Percentiles rank a stretch among this genome's conserved stretches.
These are phyloP conservation scores for Agrypnus murinus DNA, from an alignment of 2,888 invertebrate species.

Conservation along the genomic window DNA sequence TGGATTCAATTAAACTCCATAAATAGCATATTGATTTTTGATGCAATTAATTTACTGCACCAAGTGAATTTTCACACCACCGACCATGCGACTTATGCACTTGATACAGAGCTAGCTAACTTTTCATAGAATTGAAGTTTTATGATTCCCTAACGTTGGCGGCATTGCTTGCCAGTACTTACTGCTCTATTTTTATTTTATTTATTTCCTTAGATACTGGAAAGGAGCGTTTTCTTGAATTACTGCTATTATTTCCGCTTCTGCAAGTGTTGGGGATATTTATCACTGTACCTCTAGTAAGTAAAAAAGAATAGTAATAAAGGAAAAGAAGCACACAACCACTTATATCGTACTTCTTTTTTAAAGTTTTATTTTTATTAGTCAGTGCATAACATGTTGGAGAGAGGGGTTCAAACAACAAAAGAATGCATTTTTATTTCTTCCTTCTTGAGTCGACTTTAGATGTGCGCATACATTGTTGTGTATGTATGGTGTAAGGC, in stretches of 20 bases:
- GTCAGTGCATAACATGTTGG: not conserved
- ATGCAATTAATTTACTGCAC: no score
- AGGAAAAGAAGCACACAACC: not conserved
- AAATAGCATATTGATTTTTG: no score
- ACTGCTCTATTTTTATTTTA: not conserved
- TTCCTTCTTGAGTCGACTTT: not conserved
- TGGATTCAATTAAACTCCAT: not conserved
- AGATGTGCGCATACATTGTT: conserved; percentile 1
- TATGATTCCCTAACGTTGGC: not conserved
- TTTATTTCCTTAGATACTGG: not conserved
- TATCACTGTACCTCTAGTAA: not conserved
- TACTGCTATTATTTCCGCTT: conserved; percentile 1
- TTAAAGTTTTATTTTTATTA: not conserved
- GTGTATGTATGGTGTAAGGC: conserved; percentile 13
- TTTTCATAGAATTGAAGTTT: not conserved
- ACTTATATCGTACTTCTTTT: not conserved
- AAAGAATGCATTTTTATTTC: not conserved
- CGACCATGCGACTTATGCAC: no score
- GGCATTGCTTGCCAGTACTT: not conserved
- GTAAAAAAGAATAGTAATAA: not conserved
- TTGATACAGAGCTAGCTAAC: conserved; percentile 4
- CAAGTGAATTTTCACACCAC: no score
- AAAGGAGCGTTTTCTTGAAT: not conserved
- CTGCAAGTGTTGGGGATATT: not conserved
- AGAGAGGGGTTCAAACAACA: not conserved